A percentile compares a stretch with the other conserved stretches of the same genome.
These are phyloP conservation scores for Enoplosus armatus DNA, from an alignment of 2,797 vertebrate genomes.

Conservation along the genomic window DNA sequence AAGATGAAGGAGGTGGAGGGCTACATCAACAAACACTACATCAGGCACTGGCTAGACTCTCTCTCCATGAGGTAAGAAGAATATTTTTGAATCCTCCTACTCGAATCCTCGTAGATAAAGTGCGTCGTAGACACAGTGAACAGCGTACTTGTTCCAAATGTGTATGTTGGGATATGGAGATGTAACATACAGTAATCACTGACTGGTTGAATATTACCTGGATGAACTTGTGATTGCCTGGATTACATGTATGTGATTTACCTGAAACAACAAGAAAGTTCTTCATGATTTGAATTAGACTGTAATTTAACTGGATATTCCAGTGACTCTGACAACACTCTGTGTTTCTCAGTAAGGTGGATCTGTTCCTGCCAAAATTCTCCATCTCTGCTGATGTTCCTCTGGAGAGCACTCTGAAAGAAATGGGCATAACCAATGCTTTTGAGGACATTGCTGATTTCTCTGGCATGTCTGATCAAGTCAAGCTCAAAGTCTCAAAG, in stretches of 20 bases:
- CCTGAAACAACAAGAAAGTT: neutral
- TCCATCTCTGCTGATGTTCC: slow-evolving; percentile 63
- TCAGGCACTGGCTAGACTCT: slow-evolving; percentile 80
- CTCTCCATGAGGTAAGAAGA: slow-evolving; percentile 68
- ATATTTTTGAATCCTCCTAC: neutral
- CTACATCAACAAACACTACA: slow-evolving; percentile 69
- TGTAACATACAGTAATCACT: neutral
- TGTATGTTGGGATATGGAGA: neutral
- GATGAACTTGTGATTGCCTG: neutral
- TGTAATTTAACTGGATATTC: neutral
- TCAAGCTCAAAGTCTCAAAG: slow-evolving; percentile 72
- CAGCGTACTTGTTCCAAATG: neutral
- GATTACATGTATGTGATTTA: neutral
- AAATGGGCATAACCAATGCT: slow-evolving; percentile 66
- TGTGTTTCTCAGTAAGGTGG: slow-evolving; percentile 61
- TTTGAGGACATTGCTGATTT: slow-evolving; percentile 71
- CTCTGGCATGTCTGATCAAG: slow-evolving; percentile 59
- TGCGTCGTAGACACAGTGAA: neutral
- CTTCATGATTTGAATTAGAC: neutral
- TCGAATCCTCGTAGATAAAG: neutral
- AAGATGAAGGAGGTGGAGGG: slow-evolving; percentile 84
- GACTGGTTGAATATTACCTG: neutral
- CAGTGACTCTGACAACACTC: neutral
- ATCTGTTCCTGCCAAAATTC: slow-evolving; percentile 78
- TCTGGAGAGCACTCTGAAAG: slow-evolving; percentile 55